Percentiles rank a stretch among this genome's conserved stretches.
Conservation (phyloP, 2,797 vertebrate species). For the Urocyon cinereoargenteus region DNA sequence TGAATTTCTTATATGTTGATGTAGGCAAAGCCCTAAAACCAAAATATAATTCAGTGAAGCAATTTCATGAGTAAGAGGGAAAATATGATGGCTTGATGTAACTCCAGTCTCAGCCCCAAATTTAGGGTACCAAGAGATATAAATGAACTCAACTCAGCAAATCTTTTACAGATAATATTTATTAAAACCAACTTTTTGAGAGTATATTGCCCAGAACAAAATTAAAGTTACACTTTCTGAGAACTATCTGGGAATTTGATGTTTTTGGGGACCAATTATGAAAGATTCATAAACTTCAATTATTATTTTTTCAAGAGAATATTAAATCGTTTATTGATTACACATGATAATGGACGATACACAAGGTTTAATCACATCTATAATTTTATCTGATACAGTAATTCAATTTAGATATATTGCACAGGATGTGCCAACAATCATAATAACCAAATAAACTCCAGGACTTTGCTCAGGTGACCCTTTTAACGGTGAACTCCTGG, state of each 20-base stretch:
- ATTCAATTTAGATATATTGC: no score
- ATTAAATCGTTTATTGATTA: no score
- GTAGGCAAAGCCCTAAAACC: background rate
- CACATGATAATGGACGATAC: no score
- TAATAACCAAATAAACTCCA: no score
- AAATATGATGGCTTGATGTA: background rate
- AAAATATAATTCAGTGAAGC: conserved; percentile 2
- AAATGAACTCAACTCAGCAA: background rate
- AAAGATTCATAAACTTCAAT: background rate
- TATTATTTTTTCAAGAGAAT: background rate
- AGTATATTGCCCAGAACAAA: background rate
- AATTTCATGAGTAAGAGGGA: background rate
- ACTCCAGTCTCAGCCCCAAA: background rate
- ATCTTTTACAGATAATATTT: background rate
- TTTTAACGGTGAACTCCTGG: no score
- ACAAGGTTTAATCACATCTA: no score
- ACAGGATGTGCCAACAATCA: no score
- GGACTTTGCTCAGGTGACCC: no score
- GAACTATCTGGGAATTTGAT: background rate
- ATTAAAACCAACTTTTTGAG: conserved; percentile 30
- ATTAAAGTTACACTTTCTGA: background rate
- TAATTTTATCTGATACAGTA: no score
- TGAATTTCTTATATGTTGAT: background rate
- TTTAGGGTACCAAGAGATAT: background rate
- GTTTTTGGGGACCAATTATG: background rate